Evolutionary conservation across 2,888 invertebrate species (phyloP).

Genomic region (Leptogaster cylindrica): DNA sequence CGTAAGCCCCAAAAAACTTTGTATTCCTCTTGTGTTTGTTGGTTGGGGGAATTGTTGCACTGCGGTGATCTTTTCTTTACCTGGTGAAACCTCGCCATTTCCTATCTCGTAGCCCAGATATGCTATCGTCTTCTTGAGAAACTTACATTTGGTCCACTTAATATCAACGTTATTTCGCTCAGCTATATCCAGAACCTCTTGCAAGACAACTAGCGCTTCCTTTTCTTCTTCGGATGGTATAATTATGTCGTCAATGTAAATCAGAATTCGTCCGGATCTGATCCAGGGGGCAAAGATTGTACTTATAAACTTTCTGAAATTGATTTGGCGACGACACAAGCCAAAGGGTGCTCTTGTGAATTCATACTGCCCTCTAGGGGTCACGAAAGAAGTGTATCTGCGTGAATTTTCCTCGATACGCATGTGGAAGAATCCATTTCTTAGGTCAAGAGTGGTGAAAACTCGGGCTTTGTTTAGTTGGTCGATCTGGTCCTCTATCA

Average conservation of each 20-base stretch:
- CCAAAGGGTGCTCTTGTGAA: slow-evolving; percentile 54
- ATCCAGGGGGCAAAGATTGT: not conserved
- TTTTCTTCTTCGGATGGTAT: slow-evolving; percentile 32
- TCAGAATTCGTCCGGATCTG: slow-evolving; percentile 32
- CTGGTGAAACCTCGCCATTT: slow-evolving; percentile 49
- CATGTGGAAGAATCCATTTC: not conserved
- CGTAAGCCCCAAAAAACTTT: slow-evolving; percentile 52
- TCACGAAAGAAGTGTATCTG: slow-evolving; percentile 44
- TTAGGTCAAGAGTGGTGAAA: slow-evolving; percentile 45
- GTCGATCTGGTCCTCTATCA: no score
- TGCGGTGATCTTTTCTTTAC: slow-evolving; percentile 49
- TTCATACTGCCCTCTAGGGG: slow-evolving; percentile 49
- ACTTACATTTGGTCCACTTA: slow-evolving; percentile 46
- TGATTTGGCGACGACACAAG: slow-evolving; percentile 51
- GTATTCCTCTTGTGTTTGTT: slow-evolving; percentile 47
- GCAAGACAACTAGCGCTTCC: slow-evolving; percentile 16
- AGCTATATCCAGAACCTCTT: slow-evolving; percentile 43
- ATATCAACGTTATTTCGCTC: slow-evolving; percentile 33
- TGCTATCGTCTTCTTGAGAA: slow-evolving; percentile 46
- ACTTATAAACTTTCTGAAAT: slow-evolving; percentile 52
- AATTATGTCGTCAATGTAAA: slow-evolving; percentile 51
- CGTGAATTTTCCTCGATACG: slow-evolving; percentile 35
- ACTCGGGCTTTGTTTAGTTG: slow-evolving; percentile 49
- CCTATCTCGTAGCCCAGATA: slow-evolving; percentile 50
- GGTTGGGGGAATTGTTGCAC: slow-evolving; percentile 47